Evolutionary conservation across 2,888 invertebrate species (phyloP).

Genomic region (Lasius platythorax): DNA sequence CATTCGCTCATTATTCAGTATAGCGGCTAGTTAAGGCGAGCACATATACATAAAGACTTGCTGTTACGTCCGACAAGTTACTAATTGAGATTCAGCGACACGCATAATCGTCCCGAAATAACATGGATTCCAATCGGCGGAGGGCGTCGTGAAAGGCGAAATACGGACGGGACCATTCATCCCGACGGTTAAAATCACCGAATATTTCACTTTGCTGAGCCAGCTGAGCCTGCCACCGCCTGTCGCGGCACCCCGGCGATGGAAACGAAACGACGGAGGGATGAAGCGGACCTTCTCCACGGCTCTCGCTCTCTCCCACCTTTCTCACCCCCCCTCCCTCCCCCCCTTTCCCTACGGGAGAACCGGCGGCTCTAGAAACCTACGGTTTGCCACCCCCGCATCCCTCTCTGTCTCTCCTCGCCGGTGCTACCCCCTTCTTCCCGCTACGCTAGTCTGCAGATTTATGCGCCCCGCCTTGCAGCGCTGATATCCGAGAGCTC

Average conservation of each 20-base stretch:
- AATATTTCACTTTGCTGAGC: conserved; percentile 83
- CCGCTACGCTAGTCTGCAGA: conserved; percentile 81
- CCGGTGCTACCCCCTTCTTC: conserved; percentile 67
- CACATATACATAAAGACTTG: conserved; percentile 54
- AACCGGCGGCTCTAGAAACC: conserved; percentile 21
- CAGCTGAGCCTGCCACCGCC: conserved; percentile 77
- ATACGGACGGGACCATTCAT: conserved; percentile 81
- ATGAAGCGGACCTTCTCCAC: conserved; percentile 66
- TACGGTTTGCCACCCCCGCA: conserved; percentile 47
- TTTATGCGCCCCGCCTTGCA: conserved; percentile 85
- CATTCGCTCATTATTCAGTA: conserved; percentile 14
- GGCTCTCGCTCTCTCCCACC: conserved; percentile 61
- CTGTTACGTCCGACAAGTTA: conserved; percentile 74
- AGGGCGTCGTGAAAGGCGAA: conserved; percentile 68
- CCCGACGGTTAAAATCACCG: conserved; percentile 83
- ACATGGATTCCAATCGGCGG: conserved; percentile 84
- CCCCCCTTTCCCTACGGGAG: conserved; percentile 21
- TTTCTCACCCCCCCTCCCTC: conserved; percentile 42
- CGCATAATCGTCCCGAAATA: conserved; percentile 83
- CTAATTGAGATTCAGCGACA: conserved; percentile 85
- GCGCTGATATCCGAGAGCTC: conserved; percentile 85
- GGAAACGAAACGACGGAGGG: conserved; percentile 73
- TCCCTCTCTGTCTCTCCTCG: conserved; percentile 47
- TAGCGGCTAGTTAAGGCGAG: conserved; percentile 31
- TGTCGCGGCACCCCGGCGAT: conserved; percentile 74